Evolutionary conservation across 35 echinoderm and acorn worm species (phyloP).

Genomic region (Heliocidaris tuberculata): DNA sequence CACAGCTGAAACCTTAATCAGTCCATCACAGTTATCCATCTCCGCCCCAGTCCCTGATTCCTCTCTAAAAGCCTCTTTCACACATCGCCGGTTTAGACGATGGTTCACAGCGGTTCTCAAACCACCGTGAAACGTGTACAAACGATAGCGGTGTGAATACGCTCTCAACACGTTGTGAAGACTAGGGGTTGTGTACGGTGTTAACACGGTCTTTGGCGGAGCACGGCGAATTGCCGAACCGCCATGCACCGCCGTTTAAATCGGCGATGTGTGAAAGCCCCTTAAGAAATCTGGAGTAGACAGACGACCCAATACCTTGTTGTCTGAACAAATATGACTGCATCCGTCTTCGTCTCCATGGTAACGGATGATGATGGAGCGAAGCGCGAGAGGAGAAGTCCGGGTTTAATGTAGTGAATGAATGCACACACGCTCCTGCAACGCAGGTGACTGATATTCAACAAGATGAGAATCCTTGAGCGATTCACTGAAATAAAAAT

Average conservation of each 20-base stretch:
- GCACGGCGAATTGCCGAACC: no score
- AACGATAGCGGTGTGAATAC: no score
- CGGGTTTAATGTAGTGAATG: background rate
- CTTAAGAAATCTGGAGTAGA: background rate
- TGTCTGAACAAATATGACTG: conserved; percentile 32
- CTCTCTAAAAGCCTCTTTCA: no score
- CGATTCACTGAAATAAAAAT: background rate
- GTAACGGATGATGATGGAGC: background rate
- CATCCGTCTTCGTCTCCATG: background rate
- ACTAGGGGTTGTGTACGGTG: no score
- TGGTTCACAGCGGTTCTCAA: no score
- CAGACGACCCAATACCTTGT: background rate
- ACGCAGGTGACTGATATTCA: background rate
- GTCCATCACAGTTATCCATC: background rate
- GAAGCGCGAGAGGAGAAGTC: conserved; percentile 12
- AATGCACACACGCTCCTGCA: background rate
- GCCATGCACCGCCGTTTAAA: no score
- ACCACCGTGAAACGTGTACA: no score
- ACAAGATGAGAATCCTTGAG: background rate
- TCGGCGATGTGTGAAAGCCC: no score
- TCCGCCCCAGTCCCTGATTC: background rate
- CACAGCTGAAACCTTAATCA: background rate
- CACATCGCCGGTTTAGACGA: no score
- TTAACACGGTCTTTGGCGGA: no score
- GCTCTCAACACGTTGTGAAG: no score